A percentile compares a stretch with the other conserved stretches of the same genome.
phyloP scores from a whole-genome alignment of 2,797 vertebrate species.

The Synaphobranchus kaupii region DNA sequence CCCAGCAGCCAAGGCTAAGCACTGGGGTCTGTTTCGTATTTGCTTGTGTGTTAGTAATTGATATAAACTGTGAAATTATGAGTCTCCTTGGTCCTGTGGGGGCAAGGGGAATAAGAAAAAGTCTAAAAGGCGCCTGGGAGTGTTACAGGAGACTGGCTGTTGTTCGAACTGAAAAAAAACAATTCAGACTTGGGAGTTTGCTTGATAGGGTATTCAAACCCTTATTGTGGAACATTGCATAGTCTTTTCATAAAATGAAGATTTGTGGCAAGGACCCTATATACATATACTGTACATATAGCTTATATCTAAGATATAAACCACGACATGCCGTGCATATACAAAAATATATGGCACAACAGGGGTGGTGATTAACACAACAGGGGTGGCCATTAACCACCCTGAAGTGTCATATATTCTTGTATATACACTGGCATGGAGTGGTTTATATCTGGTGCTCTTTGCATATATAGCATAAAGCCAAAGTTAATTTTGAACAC shows the following conservation, averaged over 20 bases:
- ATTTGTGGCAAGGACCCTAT: too few species aligned
- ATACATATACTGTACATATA: too few species aligned
- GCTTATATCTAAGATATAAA: too few species aligned
- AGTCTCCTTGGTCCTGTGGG: conserved; percentile 4
- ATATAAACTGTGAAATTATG: conserved; percentile 34
- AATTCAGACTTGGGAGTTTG: not conserved
- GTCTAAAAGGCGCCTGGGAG: not conserved
- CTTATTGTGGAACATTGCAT: too few species aligned
- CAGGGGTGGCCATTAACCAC: too few species aligned
- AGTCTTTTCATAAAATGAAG: too few species aligned
- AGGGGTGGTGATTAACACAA: too few species aligned
- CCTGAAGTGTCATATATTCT: too few species aligned
- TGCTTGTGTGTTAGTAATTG: conserved; percentile 26
- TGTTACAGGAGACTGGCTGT: not conserved
- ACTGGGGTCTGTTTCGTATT: conserved; percentile 17
- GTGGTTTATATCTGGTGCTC: not conserved
- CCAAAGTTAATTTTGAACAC: not conserved
- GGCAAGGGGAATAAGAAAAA: not conserved
- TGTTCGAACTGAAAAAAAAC: not conserved
- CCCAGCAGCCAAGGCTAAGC: not conserved
- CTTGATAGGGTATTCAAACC: not conserved
- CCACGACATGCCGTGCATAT: too few species aligned
- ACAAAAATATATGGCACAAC: too few species aligned
- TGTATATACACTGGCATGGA: too few species aligned
- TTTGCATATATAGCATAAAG: not conserved